A percentile compares a stretch with the other conserved stretches of the same genome.
Evolutionary conservation across 2,113 vertebrate species (phyloP).

Genomic region (Pagrus major): DNA sequence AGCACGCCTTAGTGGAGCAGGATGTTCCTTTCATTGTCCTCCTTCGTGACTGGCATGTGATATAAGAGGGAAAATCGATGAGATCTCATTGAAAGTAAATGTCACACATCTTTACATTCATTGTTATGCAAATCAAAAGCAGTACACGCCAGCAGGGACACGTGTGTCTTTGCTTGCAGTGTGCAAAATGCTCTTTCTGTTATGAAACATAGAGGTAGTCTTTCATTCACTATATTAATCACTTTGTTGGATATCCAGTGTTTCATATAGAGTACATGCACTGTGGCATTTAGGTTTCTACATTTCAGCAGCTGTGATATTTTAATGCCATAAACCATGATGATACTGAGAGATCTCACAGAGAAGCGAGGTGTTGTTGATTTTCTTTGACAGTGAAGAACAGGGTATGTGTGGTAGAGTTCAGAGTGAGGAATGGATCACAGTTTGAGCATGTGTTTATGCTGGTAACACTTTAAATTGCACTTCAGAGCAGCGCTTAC

Average conservation of each 20-base stretch:
- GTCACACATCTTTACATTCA: background rate
- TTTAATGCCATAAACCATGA: background rate
- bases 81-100: background rate
- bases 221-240: background rate
- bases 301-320: background rate
- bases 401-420: background rate
- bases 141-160: background rate
- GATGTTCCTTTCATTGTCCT: background rate
- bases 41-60: background rate
- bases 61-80: background rate
- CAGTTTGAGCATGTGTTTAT: conserved; percentile 1
- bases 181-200: background rate
- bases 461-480: conserved; percentile 46
- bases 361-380: background rate
- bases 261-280: background rate
- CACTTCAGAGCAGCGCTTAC: conserved; percentile 35
- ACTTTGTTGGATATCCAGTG: background rate
- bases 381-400: background rate
- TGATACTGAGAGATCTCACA: background rate
- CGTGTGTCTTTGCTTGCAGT: background rate
- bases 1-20: background rate
- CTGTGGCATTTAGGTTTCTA: conserved; percentile 3
- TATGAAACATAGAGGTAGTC: conserved; percentile 45
- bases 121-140: background rate
- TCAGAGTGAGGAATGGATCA: conserved; percentile 1